phyloP scores from a whole-genome alignment of 2,113 vertebrate genomes.

The Antidorcas marsupialis region DNA sequence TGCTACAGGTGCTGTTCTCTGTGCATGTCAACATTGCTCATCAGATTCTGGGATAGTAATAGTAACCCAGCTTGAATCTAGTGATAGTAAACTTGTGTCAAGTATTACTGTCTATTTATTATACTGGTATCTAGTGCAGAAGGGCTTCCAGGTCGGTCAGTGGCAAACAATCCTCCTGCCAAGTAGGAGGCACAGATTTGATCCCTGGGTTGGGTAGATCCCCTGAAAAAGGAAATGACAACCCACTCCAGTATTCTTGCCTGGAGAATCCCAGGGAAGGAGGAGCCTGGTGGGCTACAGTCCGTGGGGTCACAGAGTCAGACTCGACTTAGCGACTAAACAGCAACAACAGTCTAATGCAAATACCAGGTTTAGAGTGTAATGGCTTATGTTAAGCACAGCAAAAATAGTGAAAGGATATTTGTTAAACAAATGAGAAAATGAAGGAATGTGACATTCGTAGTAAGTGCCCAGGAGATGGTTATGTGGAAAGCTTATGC shows the following conservation, averaged over 20 bases:
- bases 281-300: neutral
- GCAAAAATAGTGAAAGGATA: neutral
- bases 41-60: neutral
- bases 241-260: neutral
- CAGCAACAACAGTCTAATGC: neutral
- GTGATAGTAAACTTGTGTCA: neutral
- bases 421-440: slow-evolving; percentile 54
- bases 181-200: neutral
- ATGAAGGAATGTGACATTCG: neutral
- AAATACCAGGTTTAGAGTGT: neutral
- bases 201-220: neutral
- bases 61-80: neutral
- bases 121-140: neutral
- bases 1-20: neutral
- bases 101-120: neutral
- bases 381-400: neutral
- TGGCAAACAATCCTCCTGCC: neutral
- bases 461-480: slow-evolving; percentile 26
- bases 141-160: neutral
- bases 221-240: neutral
- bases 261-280: neutral
- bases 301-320: neutral
- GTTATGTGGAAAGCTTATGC: slow-evolving; percentile 9
- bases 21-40: neutral
- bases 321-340: neutral